A percentile compares a stretch with the other conserved stretches of the same genome.
phyloP scores from a whole-genome alignment of 2,113 vertebrate species.

The Nettapus auritus region DNA sequence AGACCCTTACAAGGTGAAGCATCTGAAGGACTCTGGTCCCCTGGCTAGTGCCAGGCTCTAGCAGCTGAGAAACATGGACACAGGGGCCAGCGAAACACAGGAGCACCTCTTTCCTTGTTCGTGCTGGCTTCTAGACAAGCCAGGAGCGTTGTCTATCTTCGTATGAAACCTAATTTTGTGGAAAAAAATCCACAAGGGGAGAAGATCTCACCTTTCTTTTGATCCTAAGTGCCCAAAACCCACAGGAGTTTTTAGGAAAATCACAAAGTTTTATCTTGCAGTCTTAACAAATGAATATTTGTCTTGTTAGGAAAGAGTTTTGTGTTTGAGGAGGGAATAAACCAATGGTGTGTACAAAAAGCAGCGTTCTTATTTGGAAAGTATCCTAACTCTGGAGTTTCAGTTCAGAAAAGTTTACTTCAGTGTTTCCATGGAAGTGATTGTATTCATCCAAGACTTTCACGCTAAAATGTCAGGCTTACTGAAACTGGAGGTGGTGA shows the following conservation, averaged over 20 bases:
- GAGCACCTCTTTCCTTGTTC: rapidly evolving
- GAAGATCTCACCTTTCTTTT: neutral
- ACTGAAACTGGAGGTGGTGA: neutral
- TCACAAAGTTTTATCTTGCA: neutral
- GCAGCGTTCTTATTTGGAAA: neutral
- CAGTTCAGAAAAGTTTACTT: neutral
- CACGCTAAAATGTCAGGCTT: neutral
- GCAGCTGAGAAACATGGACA: neutral
- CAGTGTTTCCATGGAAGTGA: neutral
- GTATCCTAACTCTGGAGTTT: neutral
- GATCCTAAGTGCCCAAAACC: neutral
- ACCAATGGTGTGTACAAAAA: neutral
- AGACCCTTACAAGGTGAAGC: neutral
- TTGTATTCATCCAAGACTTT: neutral
- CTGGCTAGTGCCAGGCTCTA: neutral
- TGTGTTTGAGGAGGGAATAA: neutral
- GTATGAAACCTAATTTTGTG: neutral
- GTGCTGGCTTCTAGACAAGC: neutral
- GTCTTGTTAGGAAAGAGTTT: neutral
- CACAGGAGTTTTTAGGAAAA: neutral
- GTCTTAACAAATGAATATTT: neutral
- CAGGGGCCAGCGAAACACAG: neutral
- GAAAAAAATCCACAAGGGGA: neutral
- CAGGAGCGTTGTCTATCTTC: neutral
- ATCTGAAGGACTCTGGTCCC: neutral